A percentile compares a stretch with the other conserved stretches of the same genome.
These are phyloP conservation scores for Myodes glareolus DNA, from an alignment of 2,113 vertebrate species.

Conservation along the genomic window DNA sequence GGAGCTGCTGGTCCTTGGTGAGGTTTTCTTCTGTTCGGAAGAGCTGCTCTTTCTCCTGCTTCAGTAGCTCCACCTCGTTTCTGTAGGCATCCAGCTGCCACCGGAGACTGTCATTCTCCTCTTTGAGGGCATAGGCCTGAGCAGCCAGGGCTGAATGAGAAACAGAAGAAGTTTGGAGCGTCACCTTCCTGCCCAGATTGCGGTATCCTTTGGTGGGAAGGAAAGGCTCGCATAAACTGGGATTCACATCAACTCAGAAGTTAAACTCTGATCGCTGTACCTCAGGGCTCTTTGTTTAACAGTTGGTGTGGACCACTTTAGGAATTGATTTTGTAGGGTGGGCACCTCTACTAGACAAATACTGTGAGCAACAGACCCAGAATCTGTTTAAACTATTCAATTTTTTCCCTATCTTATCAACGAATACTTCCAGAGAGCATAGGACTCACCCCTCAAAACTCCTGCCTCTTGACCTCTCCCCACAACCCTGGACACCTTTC, in stretches of 20 bases:
- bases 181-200: neutral
- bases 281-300: neutral
- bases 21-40: conserved; percentile 90
- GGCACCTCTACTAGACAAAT: neutral
- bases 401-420: neutral
- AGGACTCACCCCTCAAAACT: neutral
- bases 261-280: neutral
- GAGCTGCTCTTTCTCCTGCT: conserved; percentile 91
- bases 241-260: neutral
- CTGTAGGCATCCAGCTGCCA: conserved; percentile 97
- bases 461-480: neutral
- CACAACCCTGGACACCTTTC: neutral
- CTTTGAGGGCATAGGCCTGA: conserved; percentile 92
- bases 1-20: conserved; percentile 90
- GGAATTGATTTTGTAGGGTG: neutral
- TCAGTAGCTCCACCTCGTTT: conserved; percentile 96
- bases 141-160: conserved; percentile 88
- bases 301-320: neutral
- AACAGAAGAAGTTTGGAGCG: conserved; percentile 61
- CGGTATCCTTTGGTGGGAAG: neutral
- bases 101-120: conserved; percentile 97
- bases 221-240: neutral
- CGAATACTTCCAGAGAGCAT: neutral
- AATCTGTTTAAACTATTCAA: neutral
- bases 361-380: neutral